phyloP scores from a whole-genome alignment of 2,888 invertebrate genomes.

The Monochamus alternatus region DNA sequence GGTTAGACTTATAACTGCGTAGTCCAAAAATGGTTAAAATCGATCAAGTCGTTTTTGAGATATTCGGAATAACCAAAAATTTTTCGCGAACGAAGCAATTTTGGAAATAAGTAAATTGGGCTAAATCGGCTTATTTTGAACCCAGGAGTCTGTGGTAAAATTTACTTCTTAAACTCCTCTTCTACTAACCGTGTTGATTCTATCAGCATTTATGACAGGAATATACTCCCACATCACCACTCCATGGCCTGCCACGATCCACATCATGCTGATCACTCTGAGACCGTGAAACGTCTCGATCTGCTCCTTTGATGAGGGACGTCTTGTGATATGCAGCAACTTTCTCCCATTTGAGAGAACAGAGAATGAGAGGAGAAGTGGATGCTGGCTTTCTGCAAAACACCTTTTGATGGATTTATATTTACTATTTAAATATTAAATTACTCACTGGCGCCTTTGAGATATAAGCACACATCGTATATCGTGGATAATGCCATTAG shows the following conservation, averaged over 20 bases:
- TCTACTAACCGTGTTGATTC: neutral
- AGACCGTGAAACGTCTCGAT: constrained; percentile 61
- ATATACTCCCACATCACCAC: constrained; percentile 44
- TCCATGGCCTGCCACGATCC: constrained; percentile 63
- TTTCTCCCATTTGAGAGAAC: constrained; percentile 58
- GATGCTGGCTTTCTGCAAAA: constrained; percentile 51
- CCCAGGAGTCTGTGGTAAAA: too few relatives aligned
- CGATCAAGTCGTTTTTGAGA: too few relatives aligned
- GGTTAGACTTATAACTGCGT: too few relatives aligned
- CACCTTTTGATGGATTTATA: neutral
- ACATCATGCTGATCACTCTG: constrained; percentile 62
- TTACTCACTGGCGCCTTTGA: constrained; percentile 49
- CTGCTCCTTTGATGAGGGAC: constrained; percentile 54
- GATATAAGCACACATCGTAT: constrained; percentile 52
- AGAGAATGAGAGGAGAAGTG: constrained; percentile 59
- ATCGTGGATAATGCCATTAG: constrained; percentile 50
- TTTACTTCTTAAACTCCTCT: too few relatives aligned
- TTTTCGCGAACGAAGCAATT: too few relatives aligned
- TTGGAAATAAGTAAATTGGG: too few relatives aligned
- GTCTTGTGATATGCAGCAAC: constrained; percentile 54
- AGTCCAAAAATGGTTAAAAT: too few relatives aligned
- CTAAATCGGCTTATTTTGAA: too few relatives aligned
- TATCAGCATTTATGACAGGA: constrained; percentile 32
- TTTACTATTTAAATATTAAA: neutral
- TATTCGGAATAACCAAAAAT: too few relatives aligned